Percentiles rank a stretch among this genome's conserved stretches.
Evolutionary conservation across 2,113 vertebrate species (phyloP).

Genomic region (Hippolais icterina): DNA sequence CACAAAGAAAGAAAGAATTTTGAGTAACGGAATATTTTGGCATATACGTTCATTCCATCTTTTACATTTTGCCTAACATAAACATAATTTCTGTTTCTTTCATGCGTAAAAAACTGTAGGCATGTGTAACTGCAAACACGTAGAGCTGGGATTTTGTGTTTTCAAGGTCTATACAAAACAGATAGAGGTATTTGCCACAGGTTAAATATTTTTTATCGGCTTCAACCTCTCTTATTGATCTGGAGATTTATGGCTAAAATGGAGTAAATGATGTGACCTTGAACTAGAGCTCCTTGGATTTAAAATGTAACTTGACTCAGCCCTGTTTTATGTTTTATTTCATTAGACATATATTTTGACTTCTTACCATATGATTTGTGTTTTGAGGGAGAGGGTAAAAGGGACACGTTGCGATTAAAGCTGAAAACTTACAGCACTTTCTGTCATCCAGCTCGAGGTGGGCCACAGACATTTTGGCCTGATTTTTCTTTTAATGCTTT

Average conservation of each 20-base stretch:
- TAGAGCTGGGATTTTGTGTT: not conserved
- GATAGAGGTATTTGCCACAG: not conserved
- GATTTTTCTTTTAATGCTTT: not conserved
- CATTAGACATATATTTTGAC: not conserved
- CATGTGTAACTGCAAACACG: not conserved
- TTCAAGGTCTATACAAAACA: not conserved
- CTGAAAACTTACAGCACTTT: not conserved
- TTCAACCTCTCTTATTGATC: not conserved
- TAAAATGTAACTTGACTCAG: not conserved
- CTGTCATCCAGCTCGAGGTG: not conserved
- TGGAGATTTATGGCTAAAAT: not conserved
- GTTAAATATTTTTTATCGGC: not conserved
- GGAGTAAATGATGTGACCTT: not conserved
- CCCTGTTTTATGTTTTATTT: not conserved
- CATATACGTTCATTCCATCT: not conserved
- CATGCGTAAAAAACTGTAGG: not conserved
- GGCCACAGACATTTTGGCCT: not conserved
- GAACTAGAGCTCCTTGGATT: not conserved
- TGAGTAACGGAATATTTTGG: not conserved
- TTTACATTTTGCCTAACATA: not conserved
- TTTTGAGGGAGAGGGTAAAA: not conserved
- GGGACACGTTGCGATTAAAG: fast-evolving
- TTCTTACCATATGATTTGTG: not conserved
- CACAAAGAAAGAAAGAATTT: not conserved
- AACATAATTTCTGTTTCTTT: not conserved